These are phyloP conservation scores for Chymomyza amoena DNA, from an alignment of 2,888 invertebrate genomes.

Conservation along the genomic window DNA sequence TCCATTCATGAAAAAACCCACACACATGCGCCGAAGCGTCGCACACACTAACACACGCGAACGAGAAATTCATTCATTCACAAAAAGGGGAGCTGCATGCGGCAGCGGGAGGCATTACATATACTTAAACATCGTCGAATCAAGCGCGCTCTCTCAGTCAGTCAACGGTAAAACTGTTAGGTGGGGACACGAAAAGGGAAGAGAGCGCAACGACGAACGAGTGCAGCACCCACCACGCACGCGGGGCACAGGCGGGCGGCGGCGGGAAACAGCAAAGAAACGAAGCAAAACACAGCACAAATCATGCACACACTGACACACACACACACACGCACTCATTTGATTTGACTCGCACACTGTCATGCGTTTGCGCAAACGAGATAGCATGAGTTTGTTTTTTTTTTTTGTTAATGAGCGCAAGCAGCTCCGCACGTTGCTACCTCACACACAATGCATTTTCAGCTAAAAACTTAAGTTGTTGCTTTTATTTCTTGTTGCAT, in stretches of 20 bases:
- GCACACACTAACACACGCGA: slow-evolving; percentile 32
- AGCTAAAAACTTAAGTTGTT: slow-evolving; percentile 27
- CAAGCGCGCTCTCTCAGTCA: slow-evolving; percentile 30
- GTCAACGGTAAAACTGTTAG: slow-evolving; percentile 32
- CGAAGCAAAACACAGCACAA: neutral
- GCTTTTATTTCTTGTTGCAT: neutral
- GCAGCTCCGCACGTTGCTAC: slow-evolving; percentile 52
- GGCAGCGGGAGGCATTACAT: slow-evolving; percentile 50
- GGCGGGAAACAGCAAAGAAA: neutral
- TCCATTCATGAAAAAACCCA: slow-evolving; percentile 74
- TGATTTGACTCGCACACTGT: neutral
- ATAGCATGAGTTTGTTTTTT: slow-evolving; percentile 29
- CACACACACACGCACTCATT: slow-evolving; percentile 27
- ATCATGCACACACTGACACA: slow-evolving; percentile 18
- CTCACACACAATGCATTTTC: slow-evolving; percentile 60
- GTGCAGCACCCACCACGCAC: slow-evolving; percentile 56
- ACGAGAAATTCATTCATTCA: slow-evolving; percentile 72
- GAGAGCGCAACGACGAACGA: slow-evolving; percentile 27
- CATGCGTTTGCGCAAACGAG: slow-evolving; percentile 50
- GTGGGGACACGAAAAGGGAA: slow-evolving; percentile 33
- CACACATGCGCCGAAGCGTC: slow-evolving; percentile 65
- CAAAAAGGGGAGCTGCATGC: slow-evolving; percentile 65
- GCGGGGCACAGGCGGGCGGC: slow-evolving; percentile 22
- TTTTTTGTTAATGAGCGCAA: slow-evolving; percentile 29
- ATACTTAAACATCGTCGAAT: slow-evolving; percentile 58